Evolutionary conservation across 37 sponge, comb jelly and placozoan species (phyloP), one percentile per base, ranked within the genome.

Genomic region (Diacarnus erythraeanus): DNA sequence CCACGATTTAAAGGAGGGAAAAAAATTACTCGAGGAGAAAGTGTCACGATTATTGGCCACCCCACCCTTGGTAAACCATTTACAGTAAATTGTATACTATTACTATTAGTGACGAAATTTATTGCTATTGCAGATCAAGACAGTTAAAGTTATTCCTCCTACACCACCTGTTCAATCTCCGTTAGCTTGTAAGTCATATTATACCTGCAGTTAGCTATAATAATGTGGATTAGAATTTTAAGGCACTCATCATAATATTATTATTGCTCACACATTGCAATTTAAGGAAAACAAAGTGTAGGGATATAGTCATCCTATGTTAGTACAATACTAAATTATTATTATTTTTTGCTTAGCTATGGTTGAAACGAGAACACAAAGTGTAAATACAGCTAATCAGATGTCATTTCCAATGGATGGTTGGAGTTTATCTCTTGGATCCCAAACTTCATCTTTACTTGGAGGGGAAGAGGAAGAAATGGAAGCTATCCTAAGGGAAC

Each of bases 401-500:
- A 21, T 35, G 4, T 30, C 4, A 38, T 4, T 9, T 9, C 12
- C 38, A 36, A 35, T 2, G 35, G 69, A 38, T 33, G 38, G 37
- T 2, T 15, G 69, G 37, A 33, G 35, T 33, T 64, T 26, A 17
- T 26, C 64, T 9, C 9, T 51, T 1, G n/a, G 33, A 1, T 10
- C 33, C 4, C 22, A 37, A 33, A 57, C 22, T 31, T 69, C 73
- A 27, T 31, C 64, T 2, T 23, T 69, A 12, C 38, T 64, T 29
- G 72, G 67, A 25, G 57, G 60, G 8, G 86, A 85, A 30, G 78
- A 85, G 64, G 41, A 76, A 12, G 72, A 85, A 37, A 31, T 85
- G 65, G 33, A 78, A 31, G 60, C 40, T n/a, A 71, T 85, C 36
- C 42, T 85, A 44, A 30, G 34, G 21, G 77, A 77, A 25, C 26